Evolutionary conservation across 37 sponge, comb jelly and placozoan species (phyloP).

Genomic region (Chondrosia reniformis): DNA sequence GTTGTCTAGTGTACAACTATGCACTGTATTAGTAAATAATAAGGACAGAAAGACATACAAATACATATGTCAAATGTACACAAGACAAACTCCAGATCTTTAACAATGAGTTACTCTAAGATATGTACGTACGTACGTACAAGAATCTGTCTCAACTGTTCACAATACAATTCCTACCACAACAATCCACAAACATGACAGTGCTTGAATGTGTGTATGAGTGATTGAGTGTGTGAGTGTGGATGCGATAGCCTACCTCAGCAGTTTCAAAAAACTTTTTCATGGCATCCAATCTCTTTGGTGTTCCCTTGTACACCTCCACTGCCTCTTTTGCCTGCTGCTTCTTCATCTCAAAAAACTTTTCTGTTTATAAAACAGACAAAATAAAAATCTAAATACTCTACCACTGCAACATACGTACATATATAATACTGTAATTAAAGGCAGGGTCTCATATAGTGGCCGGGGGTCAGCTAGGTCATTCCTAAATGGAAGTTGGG

Average conservation of each 20-base stretch:
- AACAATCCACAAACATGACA: too few species aligned
- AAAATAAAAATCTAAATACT: background rate
- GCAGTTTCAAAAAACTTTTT: conserved; percentile 64
- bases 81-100: too few species aligned
- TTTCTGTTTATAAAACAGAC: conserved; percentile 40
- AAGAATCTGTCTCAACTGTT: background rate
- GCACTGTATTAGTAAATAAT: too few species aligned
- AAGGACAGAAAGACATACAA: too few species aligned
- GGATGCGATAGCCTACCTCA: conserved; percentile 47
- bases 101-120: too few species aligned
- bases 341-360: conserved; percentile 90
- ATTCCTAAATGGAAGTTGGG: too few species aligned
- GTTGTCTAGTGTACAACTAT: too few species aligned
- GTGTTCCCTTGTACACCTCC: conserved; percentile 65
- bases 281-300: conserved; percentile 66
- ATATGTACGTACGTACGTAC: background rate
- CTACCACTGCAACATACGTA: background rate
- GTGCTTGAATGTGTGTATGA: too few species aligned
- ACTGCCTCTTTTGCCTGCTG: conserved; percentile 71
- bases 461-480: too few species aligned
- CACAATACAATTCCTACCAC: too few species aligned
- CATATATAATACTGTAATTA: background rate
- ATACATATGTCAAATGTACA: background rate
- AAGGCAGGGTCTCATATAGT: background rate
- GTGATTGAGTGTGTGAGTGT: too few species aligned